Percentiles rank a stretch among this genome's conserved stretches.
These are phyloP conservation scores for Gymnogyps californianus DNA, from an alignment of 2,113 vertebrate genomes.

Conservation along the genomic window DNA sequence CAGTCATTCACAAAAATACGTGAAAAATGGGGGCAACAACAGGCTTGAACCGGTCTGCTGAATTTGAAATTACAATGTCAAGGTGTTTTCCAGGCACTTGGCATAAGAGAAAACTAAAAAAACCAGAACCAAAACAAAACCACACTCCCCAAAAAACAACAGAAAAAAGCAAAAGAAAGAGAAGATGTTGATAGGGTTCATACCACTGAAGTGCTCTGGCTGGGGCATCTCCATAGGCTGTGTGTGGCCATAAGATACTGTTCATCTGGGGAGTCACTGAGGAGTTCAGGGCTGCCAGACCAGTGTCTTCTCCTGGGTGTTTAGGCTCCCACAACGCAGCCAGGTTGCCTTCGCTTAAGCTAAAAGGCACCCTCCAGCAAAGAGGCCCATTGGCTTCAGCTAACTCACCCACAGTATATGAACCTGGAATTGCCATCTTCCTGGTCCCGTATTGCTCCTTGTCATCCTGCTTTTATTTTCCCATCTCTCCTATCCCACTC, in stretches of 20 bases:
- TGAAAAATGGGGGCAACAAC: background rate
- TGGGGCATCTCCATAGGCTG: background rate
- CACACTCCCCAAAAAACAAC: background rate
- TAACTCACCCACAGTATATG: background rate
- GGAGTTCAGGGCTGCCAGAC: background rate
- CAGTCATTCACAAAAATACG: background rate
- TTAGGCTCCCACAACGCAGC: background rate
- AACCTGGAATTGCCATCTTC: background rate
- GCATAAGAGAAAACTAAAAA: background rate
- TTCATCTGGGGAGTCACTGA: background rate
- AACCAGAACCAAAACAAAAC: background rate
- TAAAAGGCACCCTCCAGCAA: background rate
- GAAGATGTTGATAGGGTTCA: background rate
- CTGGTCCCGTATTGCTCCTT: background rate
- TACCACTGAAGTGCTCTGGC: background rate
- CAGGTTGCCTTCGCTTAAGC: background rate
- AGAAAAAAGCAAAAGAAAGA: background rate
- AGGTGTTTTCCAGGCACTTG: background rate
- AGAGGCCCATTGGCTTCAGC: background rate
- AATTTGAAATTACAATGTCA: background rate
- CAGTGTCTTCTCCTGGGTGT: background rate
- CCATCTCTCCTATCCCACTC: background rate
- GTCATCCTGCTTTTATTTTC: background rate
- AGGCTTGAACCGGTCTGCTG: background rate
- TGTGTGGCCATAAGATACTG: background rate